Base-by-base conservation (phyloP, 2,888 invertebrate genomes). In the Drosophila recens region DNA sequence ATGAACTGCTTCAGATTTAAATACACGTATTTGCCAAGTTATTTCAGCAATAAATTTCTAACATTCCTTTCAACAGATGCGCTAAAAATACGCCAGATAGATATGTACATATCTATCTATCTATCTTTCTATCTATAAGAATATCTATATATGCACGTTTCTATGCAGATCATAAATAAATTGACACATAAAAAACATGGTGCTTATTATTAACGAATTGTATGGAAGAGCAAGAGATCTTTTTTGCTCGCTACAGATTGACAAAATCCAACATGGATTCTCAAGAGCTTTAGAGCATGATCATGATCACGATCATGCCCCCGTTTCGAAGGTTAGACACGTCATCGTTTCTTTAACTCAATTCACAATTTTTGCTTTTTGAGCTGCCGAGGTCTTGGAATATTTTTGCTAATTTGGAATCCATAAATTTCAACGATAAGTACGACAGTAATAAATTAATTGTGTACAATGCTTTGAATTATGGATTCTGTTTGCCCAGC, bases 371-470 rank as follows among this genome's bases (percentile, higher is more conserved):
- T 34, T 52, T n/a, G 20, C 17, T 34, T 61, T 23, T 61, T 23
- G 10, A 57, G 64, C 63, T 57, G 1, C 30, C 68, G 58, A 63
- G 67, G 27, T 54, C 38, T 58, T 20, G 8, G 45, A 64, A 78
- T 78, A 70, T 74, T 78, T 70, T 20, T 53, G 62, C 57, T 62
- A 78, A 78, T 76, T 73, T 73, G 69, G 64, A 46, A 59, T 1
- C 58, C 77, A 80, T 83, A 85, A 83, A 84, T 83, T 72, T 70
- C 51, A 30, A n/a, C 56, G 11, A 66, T 51, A 71, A 82, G 85
- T 83, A 84, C 79, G 76, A 79, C 82, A 76, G 67, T 76, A 82
- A 82, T 87, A 63, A 82, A 81, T 75, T 68, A 54, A 64, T 66
- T 54, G 52, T 65, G 52, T 34, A 54, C 53, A 36, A 34, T 49